A percentile compares a stretch with the other conserved stretches of the same genome.
Conservation (phyloP, 2,888 invertebrate species). For the Perithous albicinctus region DNA sequence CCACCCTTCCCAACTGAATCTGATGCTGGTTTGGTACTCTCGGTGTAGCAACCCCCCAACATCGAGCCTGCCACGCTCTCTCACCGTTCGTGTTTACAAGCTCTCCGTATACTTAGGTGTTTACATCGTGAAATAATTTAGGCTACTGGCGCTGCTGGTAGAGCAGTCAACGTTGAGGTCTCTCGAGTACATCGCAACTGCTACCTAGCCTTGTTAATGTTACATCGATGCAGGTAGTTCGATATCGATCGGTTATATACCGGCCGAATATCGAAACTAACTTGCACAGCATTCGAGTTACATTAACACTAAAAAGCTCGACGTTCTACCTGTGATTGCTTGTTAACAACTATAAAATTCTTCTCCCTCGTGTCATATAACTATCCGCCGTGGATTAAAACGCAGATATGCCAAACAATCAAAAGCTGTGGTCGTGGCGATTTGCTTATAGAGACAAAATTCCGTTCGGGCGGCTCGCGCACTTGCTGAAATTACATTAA, state of each 20-base stretch:
- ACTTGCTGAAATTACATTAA: constrained; percentile 80
- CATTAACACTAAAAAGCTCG: neutral
- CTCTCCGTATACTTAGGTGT: constrained; percentile 75
- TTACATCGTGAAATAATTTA: constrained; percentile 79
- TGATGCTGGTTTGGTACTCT: constrained; percentile 43
- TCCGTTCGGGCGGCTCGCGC: neutral
- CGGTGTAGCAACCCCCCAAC: constrained; percentile 1
- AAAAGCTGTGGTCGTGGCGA: neutral
- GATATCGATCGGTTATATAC: constrained; percentile 34
- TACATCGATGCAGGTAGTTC: neutral
- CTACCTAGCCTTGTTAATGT: neutral
- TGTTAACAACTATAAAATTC: too few species aligned
- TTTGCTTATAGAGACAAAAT: neutral
- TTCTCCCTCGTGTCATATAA: too few species aligned
- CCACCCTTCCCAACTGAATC: constrained; percentile 46
- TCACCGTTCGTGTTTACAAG: constrained; percentile 70
- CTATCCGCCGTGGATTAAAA: neutral
- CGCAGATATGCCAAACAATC: constrained; percentile 34
- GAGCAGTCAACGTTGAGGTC: constrained; percentile 31
- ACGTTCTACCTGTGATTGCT: neutral
- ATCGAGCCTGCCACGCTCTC: constrained; percentile 37
- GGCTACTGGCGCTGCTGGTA: constrained; percentile 64
- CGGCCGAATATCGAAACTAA: neutral
- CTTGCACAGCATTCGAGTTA: neutral
- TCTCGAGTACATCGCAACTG: neutral